Conservation (phyloP, 92 coral and sea anemone species). For the Parazoanthus atlanticus region DNA sequence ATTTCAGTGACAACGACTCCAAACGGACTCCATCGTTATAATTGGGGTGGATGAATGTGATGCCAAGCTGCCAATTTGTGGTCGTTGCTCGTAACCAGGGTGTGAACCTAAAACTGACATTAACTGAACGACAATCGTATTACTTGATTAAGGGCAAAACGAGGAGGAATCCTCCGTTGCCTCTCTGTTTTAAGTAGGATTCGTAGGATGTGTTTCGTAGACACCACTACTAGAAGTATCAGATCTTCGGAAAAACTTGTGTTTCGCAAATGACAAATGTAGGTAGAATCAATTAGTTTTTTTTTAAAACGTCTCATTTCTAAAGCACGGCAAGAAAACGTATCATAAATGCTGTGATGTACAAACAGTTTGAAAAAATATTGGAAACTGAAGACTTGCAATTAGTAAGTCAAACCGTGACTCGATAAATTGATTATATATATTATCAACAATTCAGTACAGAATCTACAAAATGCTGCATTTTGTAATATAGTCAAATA, state of each 20-base stretch:
- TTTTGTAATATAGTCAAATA: not conserved
- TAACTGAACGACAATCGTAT: not conserved
- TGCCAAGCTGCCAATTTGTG: not conserved
- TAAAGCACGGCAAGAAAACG: no score
- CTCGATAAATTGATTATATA: no score
- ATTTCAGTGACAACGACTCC: no score
- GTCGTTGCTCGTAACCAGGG: not conserved
- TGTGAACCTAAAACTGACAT: not conserved
- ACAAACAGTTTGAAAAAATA: not conserved
- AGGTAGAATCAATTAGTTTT: not conserved
- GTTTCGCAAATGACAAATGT: not conserved
- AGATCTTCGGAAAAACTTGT: no score
- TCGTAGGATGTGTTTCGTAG: no score
- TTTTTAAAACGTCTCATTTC: not conserved
- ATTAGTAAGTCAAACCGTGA: no score
- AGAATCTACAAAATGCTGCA: not conserved
- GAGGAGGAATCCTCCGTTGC: not conserved
- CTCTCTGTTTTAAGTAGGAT: not conserved
- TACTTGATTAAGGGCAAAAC: not conserved
- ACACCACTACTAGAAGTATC: no score
- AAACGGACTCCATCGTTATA: not conserved
- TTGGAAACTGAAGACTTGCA: not conserved
- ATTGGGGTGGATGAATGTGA: not conserved
- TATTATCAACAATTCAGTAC: not conserved
- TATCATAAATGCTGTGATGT: not conserved